Evolutionary conservation across 92 coral and sea anemone species (phyloP), one percentile per base, ranked within the genome.

Genomic region (Nematostella vectensis): DNA sequence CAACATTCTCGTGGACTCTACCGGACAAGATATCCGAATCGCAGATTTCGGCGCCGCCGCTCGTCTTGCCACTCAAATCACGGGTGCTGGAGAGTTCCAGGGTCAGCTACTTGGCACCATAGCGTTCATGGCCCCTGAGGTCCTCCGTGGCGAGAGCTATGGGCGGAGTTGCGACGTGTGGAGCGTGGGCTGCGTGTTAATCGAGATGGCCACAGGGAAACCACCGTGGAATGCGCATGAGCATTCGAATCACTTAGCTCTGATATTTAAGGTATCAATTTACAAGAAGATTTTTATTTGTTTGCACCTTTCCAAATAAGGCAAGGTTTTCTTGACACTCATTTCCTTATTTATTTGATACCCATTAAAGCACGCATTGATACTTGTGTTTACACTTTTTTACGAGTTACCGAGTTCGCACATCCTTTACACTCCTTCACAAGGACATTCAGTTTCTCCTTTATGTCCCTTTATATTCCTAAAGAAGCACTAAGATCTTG

Each of bases 1-100:
- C 19, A 85, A 89, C 48, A 77, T 89, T 50, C 61, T 89, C 27
- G 94, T 89, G 36, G 96, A 89, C 59, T 89, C 96, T 3, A 79
- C 96, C 22, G 96, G 96, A 3, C 94, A 85, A 37, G 76, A 76
- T 47, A 78, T 89, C 21, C 63, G 88, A 50, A 82, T 89, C 51
- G 96, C 96, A 4, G 96, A 89, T 59, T 89, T 89, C 67, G 96
- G 96, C 29, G 96, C 96, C 0, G 96, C 94, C 2, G 96, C 95
- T 1, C 63, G 96, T 23, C 70, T 89, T 17, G 94, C 88, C 28
- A 80, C 96, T 26, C 89, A 89, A 48, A 68, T 85, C 56, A 89
- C 96, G 0, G 88, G 83, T 36, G 88, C 96, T 0, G 96, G 96
- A 27, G 96, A 89, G 66, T 89, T 89, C 45, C 96, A 89, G 61